Conservation (phyloP, 2,113 vertebrate species). For the Muscicapa adusta region DNA sequence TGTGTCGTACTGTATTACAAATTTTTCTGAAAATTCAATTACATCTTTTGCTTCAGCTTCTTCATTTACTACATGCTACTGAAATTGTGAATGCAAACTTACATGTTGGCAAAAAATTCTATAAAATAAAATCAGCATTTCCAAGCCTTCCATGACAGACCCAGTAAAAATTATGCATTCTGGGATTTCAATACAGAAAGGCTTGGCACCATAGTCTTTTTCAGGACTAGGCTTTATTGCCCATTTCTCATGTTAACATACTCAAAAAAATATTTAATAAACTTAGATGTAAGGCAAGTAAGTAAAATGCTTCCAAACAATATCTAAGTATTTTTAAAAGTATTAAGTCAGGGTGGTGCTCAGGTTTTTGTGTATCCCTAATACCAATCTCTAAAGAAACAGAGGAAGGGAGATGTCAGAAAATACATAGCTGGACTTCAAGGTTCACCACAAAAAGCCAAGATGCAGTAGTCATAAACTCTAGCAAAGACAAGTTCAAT, state of each 20-base stretch:
- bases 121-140: neutral
- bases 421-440: neutral
- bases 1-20: neutral
- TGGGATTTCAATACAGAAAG: neutral
- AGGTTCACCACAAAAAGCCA: neutral
- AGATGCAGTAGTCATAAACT: neutral
- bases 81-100: conserved; percentile 9
- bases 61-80: neutral
- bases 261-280: neutral
- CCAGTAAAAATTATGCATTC: neutral
- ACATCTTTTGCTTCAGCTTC: neutral
- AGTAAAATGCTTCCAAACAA: neutral
- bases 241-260: neutral
- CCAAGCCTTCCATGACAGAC: neutral
- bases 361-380: neutral
- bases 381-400: neutral
- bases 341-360: neutral
- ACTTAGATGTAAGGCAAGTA: neutral
- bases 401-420: neutral
- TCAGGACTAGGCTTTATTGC: neutral
- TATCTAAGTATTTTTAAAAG: neutral
- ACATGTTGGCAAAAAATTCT: neutral
- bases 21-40: conserved; percentile 3
- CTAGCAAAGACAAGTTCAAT: neutral
- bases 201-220: neutral